Evolutionary conservation across 2,113 vertebrate species (phyloP), one percentile per base, ranked within the genome.

Genomic region (Aphyosemion australe): DNA sequence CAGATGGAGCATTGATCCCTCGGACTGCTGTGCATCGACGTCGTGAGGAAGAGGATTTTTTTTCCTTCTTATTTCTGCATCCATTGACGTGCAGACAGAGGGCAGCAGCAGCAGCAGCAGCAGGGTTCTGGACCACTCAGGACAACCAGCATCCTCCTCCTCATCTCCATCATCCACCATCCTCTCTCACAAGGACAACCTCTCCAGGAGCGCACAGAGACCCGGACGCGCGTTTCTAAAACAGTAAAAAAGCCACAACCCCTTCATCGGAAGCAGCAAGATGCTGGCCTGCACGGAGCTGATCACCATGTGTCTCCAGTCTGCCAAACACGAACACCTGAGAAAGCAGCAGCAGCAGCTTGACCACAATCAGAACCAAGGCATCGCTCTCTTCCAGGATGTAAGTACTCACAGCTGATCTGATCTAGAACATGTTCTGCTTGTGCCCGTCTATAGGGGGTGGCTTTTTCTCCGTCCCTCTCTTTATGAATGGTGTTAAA

Each of bases 291-390:
- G 89, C n/a, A 88, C 88, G 52, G 89, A 91, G 65, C 75, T 91
- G 82, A 91, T 91, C 60, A 91, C 89, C 73, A 91, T 91, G 89
- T 91, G 89, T 83, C 88, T 91, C 9, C 89, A 91, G 37, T 89
- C 89, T n/a, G 80, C 84, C 63, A 91, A 91, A 46, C 85, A 76
- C 54, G 82, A 91, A 15, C 86, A 89, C 78, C 8, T 82, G 69
- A 87, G 82, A 46, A 88, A 79, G 43, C 89, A 84, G 86, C 80
- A 81, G 71, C 80, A 81, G 71, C 80, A 81, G 69, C 74, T 78
- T 49, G 84, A 86, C 69, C 72, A 72, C 64, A 88, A 85, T 61
- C 85, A 88, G 2, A 89, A 89, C 13, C 88, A 86, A 72, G 83
- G 79, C 63, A 68, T 76, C 72, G 59, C 88, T 57, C 72, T 89